Percentiles rank a stretch among this genome's conserved stretches.
Conservation (phyloP, 2,888 invertebrate species). For the Trissonchulus latispiculum region DNA sequence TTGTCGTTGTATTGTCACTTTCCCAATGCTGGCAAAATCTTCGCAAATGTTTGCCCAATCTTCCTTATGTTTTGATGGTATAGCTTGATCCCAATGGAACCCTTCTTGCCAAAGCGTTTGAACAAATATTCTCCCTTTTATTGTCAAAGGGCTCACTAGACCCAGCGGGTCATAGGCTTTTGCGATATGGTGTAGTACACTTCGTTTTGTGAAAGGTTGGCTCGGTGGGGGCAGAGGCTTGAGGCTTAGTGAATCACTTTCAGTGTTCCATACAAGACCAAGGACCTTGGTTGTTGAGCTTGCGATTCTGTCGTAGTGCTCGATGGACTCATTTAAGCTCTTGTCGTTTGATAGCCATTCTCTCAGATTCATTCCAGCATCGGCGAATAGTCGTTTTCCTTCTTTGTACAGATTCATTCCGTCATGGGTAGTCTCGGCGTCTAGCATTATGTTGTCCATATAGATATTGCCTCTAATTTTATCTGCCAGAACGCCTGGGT, state of each 20-base stretch:
- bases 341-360: constrained; percentile 18
- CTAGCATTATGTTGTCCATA: too few species aligned
- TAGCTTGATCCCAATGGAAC: not conserved
- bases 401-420: constrained; percentile 15
- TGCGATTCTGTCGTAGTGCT: not conserved
- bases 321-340: not conserved
- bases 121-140: not conserved
- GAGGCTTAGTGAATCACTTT: too few species aligned
- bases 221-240: too few species aligned
- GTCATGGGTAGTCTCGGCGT: constrained; percentile 17
- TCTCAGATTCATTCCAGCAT: constrained; percentile 19
- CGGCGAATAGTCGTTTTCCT: constrained; percentile 24
- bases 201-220: too few species aligned
- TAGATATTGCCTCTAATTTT: constrained; percentile 23
- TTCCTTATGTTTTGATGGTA: not conserved
- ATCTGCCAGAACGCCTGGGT: not conserved
- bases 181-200: not conserved
- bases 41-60: not conserved
- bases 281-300: not conserved
- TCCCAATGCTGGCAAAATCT: not conserved
- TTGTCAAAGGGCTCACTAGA: not conserved
- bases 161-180: constrained; percentile 4
- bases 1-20: too few species aligned
- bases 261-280: not conserved
- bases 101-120: constrained; percentile 1